phyloP scores from a whole-genome alignment of 1,140 invertebrate genomes.

The Drosophila kurseongensis region DNA sequence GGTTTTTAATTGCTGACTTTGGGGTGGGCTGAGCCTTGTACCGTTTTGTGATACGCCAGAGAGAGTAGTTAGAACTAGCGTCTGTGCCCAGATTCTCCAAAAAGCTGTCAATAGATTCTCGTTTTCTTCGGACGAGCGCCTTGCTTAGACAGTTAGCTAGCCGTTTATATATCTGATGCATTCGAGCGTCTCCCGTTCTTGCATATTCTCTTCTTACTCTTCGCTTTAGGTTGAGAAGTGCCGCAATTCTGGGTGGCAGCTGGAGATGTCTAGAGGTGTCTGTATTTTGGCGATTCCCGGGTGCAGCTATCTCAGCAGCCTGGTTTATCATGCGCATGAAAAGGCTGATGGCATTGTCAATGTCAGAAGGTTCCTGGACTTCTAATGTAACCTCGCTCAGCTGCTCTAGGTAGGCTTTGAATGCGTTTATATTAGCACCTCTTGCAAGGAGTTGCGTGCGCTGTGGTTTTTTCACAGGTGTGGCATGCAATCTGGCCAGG shows the following conservation, averaged over 20 bases:
- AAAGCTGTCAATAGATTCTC: background rate
- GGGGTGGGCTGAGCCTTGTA: too few relatives aligned
- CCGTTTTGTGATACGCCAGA: too few relatives aligned
- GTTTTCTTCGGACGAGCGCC: background rate
- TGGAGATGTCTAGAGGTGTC: background rate
- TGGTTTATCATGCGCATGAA: background rate
- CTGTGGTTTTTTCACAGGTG: constrained; percentile 3
- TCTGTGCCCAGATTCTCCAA: constrained; percentile 1
- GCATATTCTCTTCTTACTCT: background rate
- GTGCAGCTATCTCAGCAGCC: background rate
- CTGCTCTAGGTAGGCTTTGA: background rate
- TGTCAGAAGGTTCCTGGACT: too few relatives aligned
- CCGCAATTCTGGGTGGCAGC: too few relatives aligned
- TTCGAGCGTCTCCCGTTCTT: constrained; percentile 1
- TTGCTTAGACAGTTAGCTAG: background rate
- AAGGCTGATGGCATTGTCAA: too few relatives aligned
- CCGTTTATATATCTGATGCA: background rate
- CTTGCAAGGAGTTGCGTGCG: background rate
- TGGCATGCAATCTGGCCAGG: background rate
- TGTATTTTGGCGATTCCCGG: background rate
- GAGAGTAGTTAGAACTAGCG: background rate
- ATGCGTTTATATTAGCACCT: constrained; percentile 7
- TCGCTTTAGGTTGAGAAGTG: background rate
- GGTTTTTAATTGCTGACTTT: too few relatives aligned
- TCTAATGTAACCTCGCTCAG: too few relatives aligned